A percentile compares a stretch with the other conserved stretches of the same genome.
Conservation (phyloP, 2,888 invertebrate species). For the Apodemia duryi region DNA sequence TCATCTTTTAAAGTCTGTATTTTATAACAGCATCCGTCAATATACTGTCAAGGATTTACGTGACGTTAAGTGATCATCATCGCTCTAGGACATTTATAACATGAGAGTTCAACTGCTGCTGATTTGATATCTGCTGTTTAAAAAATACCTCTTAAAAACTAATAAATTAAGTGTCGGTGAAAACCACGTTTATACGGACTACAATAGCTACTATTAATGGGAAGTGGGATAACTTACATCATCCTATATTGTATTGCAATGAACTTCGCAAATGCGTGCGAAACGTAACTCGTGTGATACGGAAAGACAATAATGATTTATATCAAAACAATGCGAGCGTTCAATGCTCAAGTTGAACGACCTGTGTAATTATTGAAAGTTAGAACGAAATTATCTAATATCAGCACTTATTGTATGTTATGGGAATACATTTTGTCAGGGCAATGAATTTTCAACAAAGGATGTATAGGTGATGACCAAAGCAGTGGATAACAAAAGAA, state of each 20-base stretch:
- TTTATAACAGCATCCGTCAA: too few relatives aligned
- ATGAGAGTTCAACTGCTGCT: too few relatives aligned
- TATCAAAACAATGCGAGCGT: conserved; percentile 31
- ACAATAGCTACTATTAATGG: not conserved
- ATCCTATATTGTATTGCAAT: conserved; percentile 21
- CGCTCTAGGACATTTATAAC: too few relatives aligned
- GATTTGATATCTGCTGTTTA: too few relatives aligned
- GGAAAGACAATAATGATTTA: conserved; percentile 29
- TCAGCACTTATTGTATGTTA: conserved; percentile 9
- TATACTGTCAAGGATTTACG: too few relatives aligned
- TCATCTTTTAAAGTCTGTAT: too few relatives aligned
- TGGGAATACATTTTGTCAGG: conserved; percentile 12
- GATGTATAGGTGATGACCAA: not conserved
- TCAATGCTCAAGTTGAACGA: conserved; percentile 18
- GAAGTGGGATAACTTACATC: conserved; percentile 14
- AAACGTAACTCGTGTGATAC: conserved; percentile 30
- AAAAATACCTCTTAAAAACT: too few relatives aligned
- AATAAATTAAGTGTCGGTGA: not conserved
- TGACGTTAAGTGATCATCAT: too few relatives aligned
- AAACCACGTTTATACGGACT: not conserved
- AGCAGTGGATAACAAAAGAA: not conserved
- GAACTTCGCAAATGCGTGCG: conserved; percentile 40
- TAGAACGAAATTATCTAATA: conserved; percentile 15
- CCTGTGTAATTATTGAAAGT: conserved; percentile 15
- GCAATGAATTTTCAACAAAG: conserved; percentile 5